These are phyloP conservation scores for Anadara kagoshimensis DNA, from an alignment of 1,140 invertebrate genomes.

Conservation along the genomic window DNA sequence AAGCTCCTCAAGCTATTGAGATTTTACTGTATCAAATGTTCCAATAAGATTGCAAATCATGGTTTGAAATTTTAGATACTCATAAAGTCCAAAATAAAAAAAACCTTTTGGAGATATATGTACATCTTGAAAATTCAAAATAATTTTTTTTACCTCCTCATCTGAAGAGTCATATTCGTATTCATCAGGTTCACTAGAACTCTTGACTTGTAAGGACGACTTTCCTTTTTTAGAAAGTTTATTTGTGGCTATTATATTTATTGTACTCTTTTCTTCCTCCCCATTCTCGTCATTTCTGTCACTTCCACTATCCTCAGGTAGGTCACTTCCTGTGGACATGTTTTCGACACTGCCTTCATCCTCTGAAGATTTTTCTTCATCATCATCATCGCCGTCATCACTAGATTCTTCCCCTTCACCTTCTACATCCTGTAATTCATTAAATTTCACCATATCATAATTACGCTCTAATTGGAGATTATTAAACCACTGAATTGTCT, in stretches of 20 bases:
- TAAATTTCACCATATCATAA: too few species aligned
- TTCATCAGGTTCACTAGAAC: conserved; percentile 75
- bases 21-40: too few species aligned
- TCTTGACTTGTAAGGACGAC: neutral
- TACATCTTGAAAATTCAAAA: too few species aligned
- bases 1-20: too few species aligned
- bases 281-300: conserved; percentile 16
- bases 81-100: neutral
- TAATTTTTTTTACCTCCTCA: conserved; percentile 80
- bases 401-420: conserved; percentile 36
- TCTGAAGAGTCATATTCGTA: conserved; percentile 89
- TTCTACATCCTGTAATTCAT: neutral
- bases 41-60: too few species aligned
- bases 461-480: too few species aligned
- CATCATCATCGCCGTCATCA: conserved; percentile 41
- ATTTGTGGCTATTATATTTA: conserved; percentile 13
- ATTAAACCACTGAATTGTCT: too few species aligned
- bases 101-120: too few species aligned
- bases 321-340: conserved; percentile 1
- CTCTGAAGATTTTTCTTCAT: neutral
- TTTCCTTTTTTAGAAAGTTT: neutral
- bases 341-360: conserved; percentile 13
- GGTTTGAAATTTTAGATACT: neutral
- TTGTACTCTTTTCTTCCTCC: conserved; percentile 29
- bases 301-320: conserved; percentile 8